Evolutionary conservation across 2,113 vertebrate genomes (phyloP), one percentile per base, ranked within the genome.

Genomic region (Orycteropus afer): DNA sequence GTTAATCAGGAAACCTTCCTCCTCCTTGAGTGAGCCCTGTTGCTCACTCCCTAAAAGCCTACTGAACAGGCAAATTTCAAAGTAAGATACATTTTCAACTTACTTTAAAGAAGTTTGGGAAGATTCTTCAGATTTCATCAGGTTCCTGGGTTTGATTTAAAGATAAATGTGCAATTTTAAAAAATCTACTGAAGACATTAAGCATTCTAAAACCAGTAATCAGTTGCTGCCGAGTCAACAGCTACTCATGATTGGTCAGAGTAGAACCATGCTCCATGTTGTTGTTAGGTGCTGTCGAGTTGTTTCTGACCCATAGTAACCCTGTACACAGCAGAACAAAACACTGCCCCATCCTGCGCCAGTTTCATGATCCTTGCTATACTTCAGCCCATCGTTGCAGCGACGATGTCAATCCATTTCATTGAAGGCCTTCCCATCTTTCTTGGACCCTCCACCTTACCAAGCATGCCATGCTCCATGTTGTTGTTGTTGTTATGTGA

Each of bases 101-200:
- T 94, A 18, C 42, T 78, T 93, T 93, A 91, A 92, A 65, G 32
- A 90, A 86, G n/a, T 76, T 69, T 87, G 87, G 81, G 61, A 37
- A 90, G 34, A 45, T n/a, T 93, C 59, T 87, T 92, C 51, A 61
- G 37, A 57, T 95, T n/a, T 93, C 59, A 85, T 92, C 51, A 61
- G 37, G 63, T 95, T 78, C 71, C 81, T 96, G 85, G 40, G 2
- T 88, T 94, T 94, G 81, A 89, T 85, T 96, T 71, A 77, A 85
- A 86, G 92, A 57, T 47, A 69, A 80, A 18, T 84, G 55, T 42
- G 25, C 8, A 76, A 11, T 42, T 73, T 86, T 79, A 45, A 25
- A 29, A 93, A 83, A 40, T 78, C 79, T 74, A 32, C 32, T 25
- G 34, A 55, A n/a, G 15, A 49, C 7, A 23, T 79, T 86, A 29